These are phyloP conservation scores for Rhinogobius similis DNA, from an alignment of 2,113 vertebrate species.

Conservation along the genomic window DNA sequence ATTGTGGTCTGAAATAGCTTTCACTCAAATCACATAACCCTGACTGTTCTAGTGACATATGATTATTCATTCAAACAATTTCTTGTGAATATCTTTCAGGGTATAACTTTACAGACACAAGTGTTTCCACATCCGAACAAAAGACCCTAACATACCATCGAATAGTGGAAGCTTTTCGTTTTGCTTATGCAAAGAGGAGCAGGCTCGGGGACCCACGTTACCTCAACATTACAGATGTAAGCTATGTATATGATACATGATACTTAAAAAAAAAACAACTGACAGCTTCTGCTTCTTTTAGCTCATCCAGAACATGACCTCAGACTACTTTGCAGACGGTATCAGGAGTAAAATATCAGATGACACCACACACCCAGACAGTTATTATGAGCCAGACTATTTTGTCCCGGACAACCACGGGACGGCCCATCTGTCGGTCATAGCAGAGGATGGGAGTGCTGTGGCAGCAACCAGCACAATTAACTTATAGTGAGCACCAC, in stretches of 20 bases:
- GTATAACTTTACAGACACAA: conserved; percentile 86
- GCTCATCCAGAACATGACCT: conserved; percentile 94
- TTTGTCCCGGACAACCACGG: conserved; percentile 83
- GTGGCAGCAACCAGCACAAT: conserved; percentile 97
- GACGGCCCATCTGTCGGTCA: conserved; percentile 90
- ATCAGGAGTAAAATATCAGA: conserved; percentile 89
- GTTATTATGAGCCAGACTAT: conserved; percentile 90
- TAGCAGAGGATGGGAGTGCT: conserved; percentile 92
- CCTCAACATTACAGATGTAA: conserved; percentile 86
- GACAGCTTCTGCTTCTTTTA: conserved; percentile 62
- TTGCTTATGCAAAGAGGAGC: conserved; percentile 94
- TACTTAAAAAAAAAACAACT: conserved; percentile 9
- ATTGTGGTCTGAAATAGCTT: conserved; percentile 5
- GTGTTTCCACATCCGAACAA: conserved; percentile 77
- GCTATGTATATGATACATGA: conserved; percentile 2
- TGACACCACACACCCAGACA: conserved; percentile 81
- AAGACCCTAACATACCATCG: conserved; percentile 92
- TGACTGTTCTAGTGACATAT: neutral
- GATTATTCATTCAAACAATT: conserved; percentile 18
- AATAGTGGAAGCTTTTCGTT: conserved; percentile 93
- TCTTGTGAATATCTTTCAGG: conserved; percentile 74
- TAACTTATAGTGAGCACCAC: conserved; percentile 86
- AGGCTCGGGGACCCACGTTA: conserved; percentile 90
- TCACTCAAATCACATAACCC: conserved; percentile 17
- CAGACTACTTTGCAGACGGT: conserved; percentile 83